Percentiles rank a stretch among this genome's conserved stretches.
Conservation (phyloP, 1,140 invertebrate genomes). For the Nylanderia fulva region DNA sequence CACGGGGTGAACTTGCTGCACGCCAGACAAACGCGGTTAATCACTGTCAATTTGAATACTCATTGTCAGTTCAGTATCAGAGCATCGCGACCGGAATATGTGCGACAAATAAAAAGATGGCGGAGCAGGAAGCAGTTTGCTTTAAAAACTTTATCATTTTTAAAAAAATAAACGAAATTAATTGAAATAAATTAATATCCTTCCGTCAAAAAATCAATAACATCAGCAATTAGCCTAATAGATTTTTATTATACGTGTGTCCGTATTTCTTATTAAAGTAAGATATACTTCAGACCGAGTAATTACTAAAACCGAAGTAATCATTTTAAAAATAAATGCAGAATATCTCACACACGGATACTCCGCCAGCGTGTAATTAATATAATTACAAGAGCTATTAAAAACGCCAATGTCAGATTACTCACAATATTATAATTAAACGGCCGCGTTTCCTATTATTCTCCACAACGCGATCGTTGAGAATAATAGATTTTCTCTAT, state of each 20-base stretch:
- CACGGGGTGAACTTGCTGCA: background rate
- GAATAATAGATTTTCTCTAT: constrained; percentile 44
- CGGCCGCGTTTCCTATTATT: constrained; percentile 4
- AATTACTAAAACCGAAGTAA: background rate
- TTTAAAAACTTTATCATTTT: background rate
- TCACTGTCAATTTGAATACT: constrained; percentile 59
- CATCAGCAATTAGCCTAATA: background rate
- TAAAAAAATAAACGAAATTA: background rate
- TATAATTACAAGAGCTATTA: constrained; percentile 17
- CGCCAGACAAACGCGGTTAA: constrained; percentile 39
- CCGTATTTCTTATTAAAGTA: background rate
- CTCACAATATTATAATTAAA: constrained; percentile 37
- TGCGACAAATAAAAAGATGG: background rate
- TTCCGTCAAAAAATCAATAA: background rate
- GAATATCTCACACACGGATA: background rate
- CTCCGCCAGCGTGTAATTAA: background rate
- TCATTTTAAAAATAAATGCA: constrained; percentile 2
- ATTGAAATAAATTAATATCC: no score
- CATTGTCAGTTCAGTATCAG: background rate
- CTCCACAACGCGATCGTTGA: background rate
- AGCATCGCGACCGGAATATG: background rate
- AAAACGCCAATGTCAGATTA: constrained; percentile 26
- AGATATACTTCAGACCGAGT: background rate
- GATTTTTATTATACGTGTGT: background rate
- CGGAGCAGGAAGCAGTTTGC: background rate